These are phyloP conservation scores for Catocala nupta DNA, from an alignment of 2,888 invertebrate species.

Conservation along the genomic window DNA sequence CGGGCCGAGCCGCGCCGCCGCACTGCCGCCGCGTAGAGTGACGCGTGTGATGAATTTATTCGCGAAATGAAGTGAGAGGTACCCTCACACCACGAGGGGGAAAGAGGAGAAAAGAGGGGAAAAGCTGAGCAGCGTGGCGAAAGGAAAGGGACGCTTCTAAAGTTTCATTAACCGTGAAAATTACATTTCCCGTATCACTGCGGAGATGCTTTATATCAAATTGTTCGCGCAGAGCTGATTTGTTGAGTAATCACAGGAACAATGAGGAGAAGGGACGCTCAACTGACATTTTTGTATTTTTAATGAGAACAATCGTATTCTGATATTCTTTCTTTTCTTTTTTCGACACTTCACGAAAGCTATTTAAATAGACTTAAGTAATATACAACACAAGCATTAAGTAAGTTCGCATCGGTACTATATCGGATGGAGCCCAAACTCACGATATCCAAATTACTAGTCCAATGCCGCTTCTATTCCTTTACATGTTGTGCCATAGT, in stretches of 20 bases:
- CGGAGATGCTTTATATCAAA: conserved; percentile 50
- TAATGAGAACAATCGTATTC: too few species aligned
- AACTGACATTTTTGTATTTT: background rate
- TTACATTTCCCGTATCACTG: conserved; percentile 57
- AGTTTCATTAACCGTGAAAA: conserved; percentile 68
- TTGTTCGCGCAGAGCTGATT: conserved; percentile 44
- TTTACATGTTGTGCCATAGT: too few species aligned
- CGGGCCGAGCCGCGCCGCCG: conserved; percentile 1
- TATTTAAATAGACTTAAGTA: too few species aligned
- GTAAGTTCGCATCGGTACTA: too few species aligned
- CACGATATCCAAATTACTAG: too few species aligned
- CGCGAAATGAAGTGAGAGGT: conserved; percentile 69
- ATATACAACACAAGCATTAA: too few species aligned
- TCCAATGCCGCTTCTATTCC: too few species aligned
- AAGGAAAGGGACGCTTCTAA: conserved; percentile 38
- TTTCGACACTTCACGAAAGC: too few species aligned
- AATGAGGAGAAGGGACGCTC: conserved; percentile 4
- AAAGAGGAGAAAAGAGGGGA: background rate
- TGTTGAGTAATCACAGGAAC: conserved; percentile 32
- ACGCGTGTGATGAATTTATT: conserved; percentile 71
- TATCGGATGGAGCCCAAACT: too few species aligned
- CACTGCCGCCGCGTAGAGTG: conserved; percentile 5
- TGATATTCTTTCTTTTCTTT: too few species aligned
- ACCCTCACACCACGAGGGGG: conserved; percentile 32
- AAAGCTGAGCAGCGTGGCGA: background rate